These are phyloP conservation scores for Trissolcus japonicus DNA, from an alignment of 2,888 invertebrate genomes.

Conservation along the genomic window DNA sequence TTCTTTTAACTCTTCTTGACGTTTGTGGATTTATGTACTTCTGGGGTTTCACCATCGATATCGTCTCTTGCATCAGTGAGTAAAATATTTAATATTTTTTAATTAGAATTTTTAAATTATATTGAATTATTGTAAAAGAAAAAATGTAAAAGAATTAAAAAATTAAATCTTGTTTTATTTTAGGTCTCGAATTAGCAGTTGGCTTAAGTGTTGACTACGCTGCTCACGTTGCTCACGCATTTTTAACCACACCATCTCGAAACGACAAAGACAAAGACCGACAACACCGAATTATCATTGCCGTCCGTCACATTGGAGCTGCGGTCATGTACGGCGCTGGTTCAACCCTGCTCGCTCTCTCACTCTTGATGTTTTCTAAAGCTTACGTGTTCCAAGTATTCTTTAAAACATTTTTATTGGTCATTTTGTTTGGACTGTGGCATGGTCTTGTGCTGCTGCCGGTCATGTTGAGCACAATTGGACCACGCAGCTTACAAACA, in stretches of 20 bases:
- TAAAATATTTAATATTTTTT: background rate
- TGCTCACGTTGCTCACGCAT: slow-evolving; percentile 88
- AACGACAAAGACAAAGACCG: slow-evolving; percentile 74
- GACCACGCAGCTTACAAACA: slow-evolving; percentile 77
- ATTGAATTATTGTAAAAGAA: no score
- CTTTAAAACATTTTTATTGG: slow-evolving; percentile 86
- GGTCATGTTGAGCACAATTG: slow-evolving; percentile 84
- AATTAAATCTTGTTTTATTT: slow-evolving; percentile 4
- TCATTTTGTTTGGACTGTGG: slow-evolving; percentile 87
- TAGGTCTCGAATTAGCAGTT: slow-evolving; percentile 84
- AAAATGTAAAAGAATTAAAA: background rate
- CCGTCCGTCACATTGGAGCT: slow-evolving; percentile 84
- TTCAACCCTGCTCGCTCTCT: slow-evolving; percentile 85
- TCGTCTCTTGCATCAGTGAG: slow-evolving; percentile 86
- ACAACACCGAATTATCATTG: slow-evolving; percentile 78
- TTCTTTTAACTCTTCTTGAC: slow-evolving; percentile 84
- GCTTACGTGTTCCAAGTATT: slow-evolving; percentile 88
- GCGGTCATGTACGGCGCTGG: slow-evolving; percentile 88
- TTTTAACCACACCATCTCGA: slow-evolving; percentile 81
- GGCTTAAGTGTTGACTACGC: slow-evolving; percentile 91
- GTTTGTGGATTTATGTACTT: slow-evolving; percentile 87
- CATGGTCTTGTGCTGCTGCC: slow-evolving; percentile 87
- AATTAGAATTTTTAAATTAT: background rate
- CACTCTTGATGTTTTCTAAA: slow-evolving; percentile 83
- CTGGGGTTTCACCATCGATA: slow-evolving; percentile 89